Evolutionary conservation across 2,888 invertebrate species (phyloP), one percentile per base, ranked within the genome.

Genomic region (Brachyptera risi): DNA sequence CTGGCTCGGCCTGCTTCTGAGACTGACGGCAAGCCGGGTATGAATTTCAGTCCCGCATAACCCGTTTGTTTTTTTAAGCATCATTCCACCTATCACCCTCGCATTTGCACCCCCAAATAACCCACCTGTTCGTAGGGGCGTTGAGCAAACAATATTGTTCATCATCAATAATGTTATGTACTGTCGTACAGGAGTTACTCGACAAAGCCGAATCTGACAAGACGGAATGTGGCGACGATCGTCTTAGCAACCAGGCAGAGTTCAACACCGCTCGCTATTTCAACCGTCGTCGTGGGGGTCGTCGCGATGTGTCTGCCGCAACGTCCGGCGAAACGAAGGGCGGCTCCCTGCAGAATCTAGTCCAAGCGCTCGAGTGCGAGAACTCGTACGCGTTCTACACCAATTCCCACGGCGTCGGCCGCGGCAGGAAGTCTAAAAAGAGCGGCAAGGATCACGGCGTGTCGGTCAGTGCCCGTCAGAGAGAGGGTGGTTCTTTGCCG

Each of bases 161-260:
- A n/a, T n/a, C n/a, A n/a, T n/a, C n/a, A n/a, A n/a, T n/a, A n/a
- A n/a, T n/a, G n/a, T n/a, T n/a, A n/a, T n/a, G n/a, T n/a, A n/a
- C n/a, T 31, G 31, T 66, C 57, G 73, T 71, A 9, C 67, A 90
- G 90, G 84, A 88, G 77, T 79, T 90, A 72, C 78, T 91, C 67
- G 83, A 86, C 71, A 84, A 88, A 73, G 90, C 85, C 67, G 89
- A 90, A 74, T 86, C 86, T 71, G 87, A 88, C 75, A 87, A 88
- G 71, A 51, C 57, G 31, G 54, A 63, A 50, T 51, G 60, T 58
- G 60, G 59, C 17, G 63, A 65, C 23, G 37, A 73, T 58, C 68
- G 73, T 60, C 73, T 74, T 40, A 13, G 37, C 37, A 37, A 54
- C 23, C 37, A 37, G 13, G 35, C 37, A 7, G 54, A 21, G 37